Evolutionary conservation across 2,797 vertebrate species (phyloP).

Genomic region (Liasis olivaceus): DNA sequence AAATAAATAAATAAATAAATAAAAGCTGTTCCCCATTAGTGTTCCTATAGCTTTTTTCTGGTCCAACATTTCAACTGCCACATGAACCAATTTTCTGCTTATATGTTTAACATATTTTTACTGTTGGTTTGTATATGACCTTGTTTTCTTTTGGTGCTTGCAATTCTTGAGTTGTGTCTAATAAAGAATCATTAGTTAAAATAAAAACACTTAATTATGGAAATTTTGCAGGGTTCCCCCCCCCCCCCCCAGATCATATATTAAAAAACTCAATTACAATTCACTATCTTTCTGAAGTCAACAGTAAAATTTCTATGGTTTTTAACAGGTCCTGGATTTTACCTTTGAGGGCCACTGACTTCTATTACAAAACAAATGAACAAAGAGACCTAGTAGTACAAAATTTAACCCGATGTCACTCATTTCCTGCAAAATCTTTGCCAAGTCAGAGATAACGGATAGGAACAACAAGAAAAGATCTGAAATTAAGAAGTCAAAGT

Average conservation of each 20-base stretch:
- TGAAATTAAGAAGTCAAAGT: conserved; percentile 48
- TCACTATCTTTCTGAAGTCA: not conserved
- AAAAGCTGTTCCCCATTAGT: not conserved
- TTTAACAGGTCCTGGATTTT: not conserved
- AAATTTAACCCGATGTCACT: conserved; percentile 42
- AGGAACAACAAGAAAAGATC: conserved; percentile 48
- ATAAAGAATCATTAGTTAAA: conserved; percentile 31
- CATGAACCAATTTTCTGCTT: not conserved
- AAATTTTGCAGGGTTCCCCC: conserved; percentile 32
- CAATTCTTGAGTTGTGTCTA: not conserved
- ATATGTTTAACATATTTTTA: not conserved
- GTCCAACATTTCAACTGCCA: not conserved
- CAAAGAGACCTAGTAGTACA: conserved; percentile 32
- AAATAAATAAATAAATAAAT: not conserved
- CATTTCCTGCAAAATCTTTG: conserved; percentile 46
- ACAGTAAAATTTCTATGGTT: not conserved
- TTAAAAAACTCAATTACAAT: conserved; percentile 22
- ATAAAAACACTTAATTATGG: conserved; percentile 41
- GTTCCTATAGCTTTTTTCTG: not conserved
- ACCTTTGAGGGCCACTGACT: not conserved
- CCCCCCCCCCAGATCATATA: conserved; percentile 36
- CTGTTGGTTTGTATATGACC: not conserved
- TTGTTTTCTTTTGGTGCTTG: not conserved
- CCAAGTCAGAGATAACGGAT: conserved; percentile 35
- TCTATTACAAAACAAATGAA: conserved; percentile 40